A percentile compares a stretch with the other conserved stretches of the same genome.
Conservation (phyloP, 1,140 invertebrate species). For the Solenopsis fugax region DNA sequence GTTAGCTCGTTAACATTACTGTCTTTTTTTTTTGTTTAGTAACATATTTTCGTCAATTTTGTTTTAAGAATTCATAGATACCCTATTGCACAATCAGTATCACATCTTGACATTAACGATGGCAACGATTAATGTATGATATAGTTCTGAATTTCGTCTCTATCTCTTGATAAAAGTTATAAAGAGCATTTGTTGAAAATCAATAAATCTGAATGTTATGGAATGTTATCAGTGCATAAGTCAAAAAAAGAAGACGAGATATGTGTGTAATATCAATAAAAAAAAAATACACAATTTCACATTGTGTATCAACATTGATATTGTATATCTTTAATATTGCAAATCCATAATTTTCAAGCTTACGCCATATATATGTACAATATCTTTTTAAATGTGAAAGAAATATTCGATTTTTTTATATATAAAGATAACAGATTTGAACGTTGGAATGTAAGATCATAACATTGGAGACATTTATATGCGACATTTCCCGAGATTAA, state of each 20-base stretch:
- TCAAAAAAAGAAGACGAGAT: conserved; percentile 7
- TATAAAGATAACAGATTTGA: conserved; percentile 10
- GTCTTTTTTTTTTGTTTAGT: not conserved
- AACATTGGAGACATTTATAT: not conserved
- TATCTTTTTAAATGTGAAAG: conserved; percentile 41
- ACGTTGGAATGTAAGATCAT: conserved; percentile 28
- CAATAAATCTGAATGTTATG: conserved; percentile 21
- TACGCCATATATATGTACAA: conserved; percentile 14
- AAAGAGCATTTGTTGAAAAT: conserved; percentile 40
- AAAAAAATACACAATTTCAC: conserved; percentile 3
- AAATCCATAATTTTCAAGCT: conserved; percentile 41
- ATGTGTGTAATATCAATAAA: conserved; percentile 49
- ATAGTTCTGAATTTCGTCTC: conserved; percentile 5
- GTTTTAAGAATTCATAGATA: not conserved
- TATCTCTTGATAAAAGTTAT: not conserved
- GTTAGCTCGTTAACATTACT: conserved; percentile 11
- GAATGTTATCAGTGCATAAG: conserved; percentile 23
- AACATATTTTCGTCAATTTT: not conserved
- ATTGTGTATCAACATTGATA: conserved; percentile 41
- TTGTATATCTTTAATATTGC: conserved; percentile 42
- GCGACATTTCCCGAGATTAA: conserved; percentile 4
- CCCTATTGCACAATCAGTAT: not conserved
- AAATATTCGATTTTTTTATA: conserved; percentile 36
- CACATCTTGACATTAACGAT: not conserved
- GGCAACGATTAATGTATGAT: not conserved